Evolutionary conservation across 2,888 invertebrate species (phyloP), one percentile per base, ranked within the genome.

Genomic region (Encarsia formosa): DNA sequence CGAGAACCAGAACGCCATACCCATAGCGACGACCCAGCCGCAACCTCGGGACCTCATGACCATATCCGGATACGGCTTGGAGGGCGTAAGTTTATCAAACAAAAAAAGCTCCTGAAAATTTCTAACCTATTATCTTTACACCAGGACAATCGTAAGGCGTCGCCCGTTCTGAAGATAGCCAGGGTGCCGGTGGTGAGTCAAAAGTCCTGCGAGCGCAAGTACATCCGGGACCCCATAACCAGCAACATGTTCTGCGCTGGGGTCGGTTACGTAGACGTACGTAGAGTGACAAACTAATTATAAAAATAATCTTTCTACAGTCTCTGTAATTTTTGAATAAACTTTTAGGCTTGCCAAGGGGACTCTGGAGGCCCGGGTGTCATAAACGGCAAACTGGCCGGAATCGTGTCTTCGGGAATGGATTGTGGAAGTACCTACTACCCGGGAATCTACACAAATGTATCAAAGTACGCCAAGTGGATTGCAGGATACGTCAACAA

Each of bases 351-450:
- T n/a, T n/a, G n/a, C n/a, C 59, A 59, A 26, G 60, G 61, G 11
- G 61, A 61, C 34, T 61, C 61, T 5, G 61, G 61, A 18, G 58
- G 61, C 1, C 61, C 61, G 4, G 59, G 38, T 19, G 50, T 57
- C 15, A 44, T 52, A 4, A 49, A 57, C 29, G 57, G 56, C 3
- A 32, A 52, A 46, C 39, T 61, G 4, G 58, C 51, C 4, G 59
- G 59, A 8, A 32, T 61, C n/a, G 57, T 61, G 15, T 61, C 59
- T 8, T 54, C 45, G 2, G 61, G 61, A 2, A 42, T 51, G 43
- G 58, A 52, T 15, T 59, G 60, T 15, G 59, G 55, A 13, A 46
- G 51, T 15, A 43, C 35, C 2, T 49, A 42, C 23, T 57, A 44
- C 20, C 59, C 59, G 2, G 59, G 56, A 6, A 52, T 59, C 29